Evolutionary conservation across 2,797 vertebrate species (phyloP), one percentile per base, ranked within the genome.

Genomic region (Choloepus didactylus): DNA sequence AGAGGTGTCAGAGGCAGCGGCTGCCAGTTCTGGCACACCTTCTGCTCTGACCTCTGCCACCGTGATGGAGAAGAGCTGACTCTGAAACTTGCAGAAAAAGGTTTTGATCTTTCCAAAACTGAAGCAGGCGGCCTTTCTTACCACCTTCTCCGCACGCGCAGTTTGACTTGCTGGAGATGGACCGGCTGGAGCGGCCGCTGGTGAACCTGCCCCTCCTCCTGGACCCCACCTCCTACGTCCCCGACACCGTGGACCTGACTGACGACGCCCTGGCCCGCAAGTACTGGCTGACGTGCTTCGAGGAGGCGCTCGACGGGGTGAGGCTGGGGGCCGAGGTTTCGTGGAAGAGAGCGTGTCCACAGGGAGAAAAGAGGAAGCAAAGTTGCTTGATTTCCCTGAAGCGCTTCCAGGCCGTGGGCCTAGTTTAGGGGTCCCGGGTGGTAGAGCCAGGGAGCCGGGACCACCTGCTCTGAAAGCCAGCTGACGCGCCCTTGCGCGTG

Each of bases 91-190:
- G 19, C 15, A 44, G 29, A 46, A 12, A 29, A 11, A 25, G 60
- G 27, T 5, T 6, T 41, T 14, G 12, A 9, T 15, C 25, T 54
- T 76, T 15, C 38, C 25, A 25, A 12, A n/a, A 1, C 0, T 49
- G 49, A 23, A 0, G 1, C 1, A 0, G 21, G 23, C 23, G 27
- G 82, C 0, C 0, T 2, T 5, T 0, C 14, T 2, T 0, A 49
- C 10, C 44, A 25, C 29, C 7, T 2, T 86, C 49, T 92, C 49
- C 9, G 31, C 46, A 44, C 67, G 77, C 95, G 21, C 95, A 99
- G 99, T 99, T 99, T 96, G 99, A 99, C 98, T 99, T 99, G 99
- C 94, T 99, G 96, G 99, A 99, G 97, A 99, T 99, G 99, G 99
- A 99, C 94, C 99, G 99, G 38, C 98, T 99, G 95, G 99, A 99